Evolutionary conservation across 2,113 vertebrate species (phyloP).

Genomic region (Hypomesus transpacificus): DNA sequence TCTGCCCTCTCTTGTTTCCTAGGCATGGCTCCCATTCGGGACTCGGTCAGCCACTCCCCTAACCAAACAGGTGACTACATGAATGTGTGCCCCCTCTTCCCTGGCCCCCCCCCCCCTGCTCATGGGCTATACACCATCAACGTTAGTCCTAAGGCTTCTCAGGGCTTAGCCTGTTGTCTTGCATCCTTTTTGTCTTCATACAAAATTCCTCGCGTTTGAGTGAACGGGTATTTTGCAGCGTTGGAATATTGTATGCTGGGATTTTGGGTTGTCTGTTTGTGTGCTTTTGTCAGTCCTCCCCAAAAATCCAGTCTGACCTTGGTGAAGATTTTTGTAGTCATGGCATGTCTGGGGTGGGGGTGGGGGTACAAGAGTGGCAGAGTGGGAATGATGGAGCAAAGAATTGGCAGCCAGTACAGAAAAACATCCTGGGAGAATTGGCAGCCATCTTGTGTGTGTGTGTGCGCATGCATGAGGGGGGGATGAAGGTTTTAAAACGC

Average conservation of each 20-base stretch:
- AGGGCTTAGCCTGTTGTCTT: conserved; percentile 9
- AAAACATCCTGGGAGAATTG: conserved; percentile 39
- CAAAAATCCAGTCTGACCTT: conserved; percentile 10
- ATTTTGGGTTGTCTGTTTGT: conserved; percentile 12
- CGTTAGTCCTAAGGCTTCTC: neutral
- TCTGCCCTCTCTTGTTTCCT: conserved; percentile 58
- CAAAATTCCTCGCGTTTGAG: neutral
- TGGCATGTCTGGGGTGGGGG: conserved; percentile 1
- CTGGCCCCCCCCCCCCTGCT: neutral
- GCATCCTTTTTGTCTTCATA: conserved; percentile 14
- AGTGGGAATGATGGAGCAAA: conserved; percentile 18
- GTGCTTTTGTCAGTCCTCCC: conserved; percentile 2
- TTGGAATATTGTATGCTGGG: too few relatives aligned
- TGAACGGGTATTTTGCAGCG: neutral
- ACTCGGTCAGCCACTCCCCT: conserved; percentile 95
- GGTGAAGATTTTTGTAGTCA: conserved; percentile 27
- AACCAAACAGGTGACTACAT: conserved; percentile 89
- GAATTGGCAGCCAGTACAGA: conserved; percentile 45
- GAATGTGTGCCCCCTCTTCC: conserved; percentile 28
- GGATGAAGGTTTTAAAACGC: neutral
- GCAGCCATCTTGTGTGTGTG: conserved; percentile 46
- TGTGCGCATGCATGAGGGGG: conserved; percentile 15
- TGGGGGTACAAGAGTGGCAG: neutral
- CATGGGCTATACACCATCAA: too few relatives aligned
- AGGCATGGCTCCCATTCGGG: conserved; percentile 97